phyloP scores from a whole-genome alignment of 1,140 invertebrate genomes.

The Drosophila orosa region DNA sequence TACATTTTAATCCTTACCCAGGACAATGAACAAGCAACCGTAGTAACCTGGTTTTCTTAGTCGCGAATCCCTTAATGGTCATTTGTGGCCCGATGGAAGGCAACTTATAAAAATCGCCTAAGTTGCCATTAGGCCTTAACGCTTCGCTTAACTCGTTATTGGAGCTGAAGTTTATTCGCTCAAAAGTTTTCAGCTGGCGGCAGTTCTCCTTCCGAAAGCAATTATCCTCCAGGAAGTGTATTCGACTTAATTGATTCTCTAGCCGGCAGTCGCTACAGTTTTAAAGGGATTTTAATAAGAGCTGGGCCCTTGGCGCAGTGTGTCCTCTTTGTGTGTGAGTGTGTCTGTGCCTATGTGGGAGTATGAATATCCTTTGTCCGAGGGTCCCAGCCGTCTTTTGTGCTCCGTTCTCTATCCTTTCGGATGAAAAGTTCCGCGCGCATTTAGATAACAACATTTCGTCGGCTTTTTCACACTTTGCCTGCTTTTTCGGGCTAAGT shows the following conservation, averaged over 20 bases:
- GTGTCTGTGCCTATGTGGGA: conserved; percentile 8
- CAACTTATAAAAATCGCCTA: conserved; percentile 46
- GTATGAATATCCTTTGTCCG: conserved; percentile 46
- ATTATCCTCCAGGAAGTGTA: conserved; percentile 80
- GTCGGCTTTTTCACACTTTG: conserved; percentile 78
- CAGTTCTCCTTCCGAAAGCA: conserved; percentile 73
- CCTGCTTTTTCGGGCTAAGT: conserved; percentile 46
- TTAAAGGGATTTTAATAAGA: conserved; percentile 80
- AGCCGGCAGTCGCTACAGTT: conserved; percentile 63
- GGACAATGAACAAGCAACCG: no score
- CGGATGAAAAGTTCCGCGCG: conserved; percentile 68
- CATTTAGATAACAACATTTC: conserved; percentile 79
- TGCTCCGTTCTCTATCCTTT: conserved; percentile 58
- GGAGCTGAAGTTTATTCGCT: conserved; percentile 72
- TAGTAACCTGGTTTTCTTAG: neutral
- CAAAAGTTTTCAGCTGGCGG: conserved; percentile 71
- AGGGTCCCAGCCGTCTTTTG: conserved; percentile 39
- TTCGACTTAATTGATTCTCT: conserved; percentile 81
- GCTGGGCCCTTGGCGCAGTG: conserved; percentile 43
- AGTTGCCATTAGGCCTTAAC: conserved; percentile 79
- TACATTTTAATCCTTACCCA: no score
- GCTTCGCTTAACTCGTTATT: conserved; percentile 79
- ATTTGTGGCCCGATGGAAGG: conserved; percentile 8
- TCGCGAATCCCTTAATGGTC: neutral
- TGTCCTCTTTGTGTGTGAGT: conserved; percentile 17